Evolutionary conservation across 2,888 invertebrate species (phyloP), one percentile per base, ranked within the genome.

Genomic region (Callosobruchus maculatus): DNA sequence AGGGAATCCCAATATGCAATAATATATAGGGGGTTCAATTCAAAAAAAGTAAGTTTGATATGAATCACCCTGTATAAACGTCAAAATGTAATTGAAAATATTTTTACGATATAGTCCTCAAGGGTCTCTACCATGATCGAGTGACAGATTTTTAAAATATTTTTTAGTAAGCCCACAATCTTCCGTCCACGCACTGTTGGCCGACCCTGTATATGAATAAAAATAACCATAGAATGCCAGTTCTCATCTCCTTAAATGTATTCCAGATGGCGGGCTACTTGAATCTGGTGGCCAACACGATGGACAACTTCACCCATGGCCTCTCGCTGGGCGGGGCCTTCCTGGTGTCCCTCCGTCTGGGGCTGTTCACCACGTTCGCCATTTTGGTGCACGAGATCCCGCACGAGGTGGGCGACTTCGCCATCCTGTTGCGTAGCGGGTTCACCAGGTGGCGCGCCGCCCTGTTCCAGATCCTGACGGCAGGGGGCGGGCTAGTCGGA

Each of bases 341-440:
- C 88, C 89, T 98, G 71, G 95, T 98, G 22, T 97, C 97, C 5
- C 93, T 94, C 82, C 88, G 97, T 83, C 93, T 97, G 73, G 99
- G 99, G 0, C 85, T 95, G 13, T 89, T 99, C 77, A 98, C 98
- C 18, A 98, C 98, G 0, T 93, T 97, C 84, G 98, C 98, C 71
- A 98, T 97, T 85, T 89, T 93, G 87, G 93, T 99, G 26, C 99
- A 99, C 85, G 98, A 99, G 88, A 96, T 99, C 74, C 99, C 99
- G 0, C 99, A 99, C 85, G 99, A 99, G 88, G 94, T 99, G n/a
- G 98, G 98, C 0, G 99, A 99, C 87, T 99, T 99, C 87, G 99
- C 98, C 20, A 99, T 99, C 80, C 88, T 99, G 67, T 89, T 99
- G 74, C 93, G 92, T 78, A 94, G 96, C 70, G 99, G 99, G 0